phyloP scores from a whole-genome alignment of 1,140 invertebrate genomes.

The Aphis craccivora region DNA sequence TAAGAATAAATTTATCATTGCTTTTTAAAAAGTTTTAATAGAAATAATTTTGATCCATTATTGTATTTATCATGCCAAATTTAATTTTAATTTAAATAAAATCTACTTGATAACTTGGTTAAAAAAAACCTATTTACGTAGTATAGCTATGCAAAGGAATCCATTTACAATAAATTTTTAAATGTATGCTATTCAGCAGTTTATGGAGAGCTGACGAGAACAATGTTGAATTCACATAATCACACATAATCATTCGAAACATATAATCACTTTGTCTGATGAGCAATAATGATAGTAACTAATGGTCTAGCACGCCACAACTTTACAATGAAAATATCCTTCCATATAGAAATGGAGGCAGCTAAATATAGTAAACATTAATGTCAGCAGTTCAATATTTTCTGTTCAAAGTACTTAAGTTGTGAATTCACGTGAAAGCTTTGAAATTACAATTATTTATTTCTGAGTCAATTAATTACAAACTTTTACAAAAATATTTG shows the following conservation, averaged over 20 bases:
- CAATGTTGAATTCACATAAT: constrained; percentile 18
- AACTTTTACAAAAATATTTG: not conserved
- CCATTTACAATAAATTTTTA: not conserved
- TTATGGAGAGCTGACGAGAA: constrained; percentile 2
- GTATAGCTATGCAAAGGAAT: not conserved
- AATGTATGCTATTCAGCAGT: not conserved
- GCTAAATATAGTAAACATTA: not conserved
- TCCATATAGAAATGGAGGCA: not conserved
- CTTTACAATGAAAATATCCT: constrained; percentile 34
- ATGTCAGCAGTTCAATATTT: not conserved
- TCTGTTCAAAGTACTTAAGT: not conserved
- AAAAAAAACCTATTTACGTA: not conserved
- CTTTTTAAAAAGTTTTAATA: not conserved
- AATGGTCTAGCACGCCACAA: not conserved
- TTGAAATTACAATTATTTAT: not conserved
- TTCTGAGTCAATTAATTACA: not conserved
- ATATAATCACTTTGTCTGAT: constrained; percentile 41
- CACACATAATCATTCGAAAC: not conserved
- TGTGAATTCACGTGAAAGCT: not conserved
- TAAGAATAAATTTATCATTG: not conserved
- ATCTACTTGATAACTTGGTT: not conserved
- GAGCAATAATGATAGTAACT: constrained; percentile 31
- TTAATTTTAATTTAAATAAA: not conserved
- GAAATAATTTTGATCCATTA: not conserved
- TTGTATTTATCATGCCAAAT: not conserved